Percentiles rank a stretch among this genome's conserved stretches.
These are phyloP conservation scores for Circaetus cinerascens DNA, from an alignment of 2,113 vertebrate species.

Conservation along the genomic window DNA sequence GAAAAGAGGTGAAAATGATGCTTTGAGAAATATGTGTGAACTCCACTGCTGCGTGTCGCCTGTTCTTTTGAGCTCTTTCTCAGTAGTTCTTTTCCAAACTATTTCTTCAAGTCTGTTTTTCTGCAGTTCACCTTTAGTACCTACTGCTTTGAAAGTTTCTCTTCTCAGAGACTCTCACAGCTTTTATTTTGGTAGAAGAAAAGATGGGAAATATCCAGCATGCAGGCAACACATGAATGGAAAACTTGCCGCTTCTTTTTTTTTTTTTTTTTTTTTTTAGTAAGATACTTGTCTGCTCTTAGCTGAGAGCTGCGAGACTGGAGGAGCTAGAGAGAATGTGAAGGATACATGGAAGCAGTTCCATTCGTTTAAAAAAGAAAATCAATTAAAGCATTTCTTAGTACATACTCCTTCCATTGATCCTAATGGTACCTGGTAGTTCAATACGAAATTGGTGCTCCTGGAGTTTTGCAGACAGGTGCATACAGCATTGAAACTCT, in stretches of 20 bases:
- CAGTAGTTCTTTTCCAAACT: not conserved
- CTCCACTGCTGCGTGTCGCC: rapidly evolving
- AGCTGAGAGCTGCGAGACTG: not conserved
- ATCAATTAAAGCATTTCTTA: not conserved
- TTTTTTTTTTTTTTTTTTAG: not conserved
- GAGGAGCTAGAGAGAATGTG: not conserved
- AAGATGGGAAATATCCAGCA: not conserved
- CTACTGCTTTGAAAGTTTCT: not conserved
- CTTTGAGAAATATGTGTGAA: not conserved
- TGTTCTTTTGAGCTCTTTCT: not conserved
- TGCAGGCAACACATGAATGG: not conserved
- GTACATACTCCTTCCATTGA: not conserved
- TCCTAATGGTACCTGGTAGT: not conserved
- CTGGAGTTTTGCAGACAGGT: not conserved
- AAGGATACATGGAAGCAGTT: not conserved
- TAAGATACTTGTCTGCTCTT: not conserved
- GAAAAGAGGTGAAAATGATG: not conserved
- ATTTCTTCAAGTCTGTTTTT: not conserved
- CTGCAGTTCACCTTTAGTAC: not conserved
- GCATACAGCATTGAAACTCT: not conserved
- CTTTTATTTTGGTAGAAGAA: constrained; percentile 2
- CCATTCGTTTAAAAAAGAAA: constrained; percentile 10
- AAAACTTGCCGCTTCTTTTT: not conserved
- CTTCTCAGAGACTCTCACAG: not conserved
- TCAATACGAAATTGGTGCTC: not conserved